Evolutionary conservation across 2,888 invertebrate genomes (phyloP).

Genomic region (Cheilosia urbana): DNA sequence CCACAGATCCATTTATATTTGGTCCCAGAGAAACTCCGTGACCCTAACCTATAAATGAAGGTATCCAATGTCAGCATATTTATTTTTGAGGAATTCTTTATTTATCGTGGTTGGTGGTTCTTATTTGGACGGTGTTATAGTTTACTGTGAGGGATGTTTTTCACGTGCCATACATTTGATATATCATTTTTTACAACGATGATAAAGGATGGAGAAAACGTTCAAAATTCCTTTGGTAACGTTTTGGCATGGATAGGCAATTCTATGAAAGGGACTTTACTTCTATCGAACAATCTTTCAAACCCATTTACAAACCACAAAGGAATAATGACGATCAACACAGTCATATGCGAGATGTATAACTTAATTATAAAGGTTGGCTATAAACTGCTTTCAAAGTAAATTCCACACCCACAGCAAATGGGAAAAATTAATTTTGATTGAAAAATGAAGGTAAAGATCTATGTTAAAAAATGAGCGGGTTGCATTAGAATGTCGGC

Average conservation of each 20-base stretch:
- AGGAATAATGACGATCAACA: conserved; percentile 25
- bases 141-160: neutral
- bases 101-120: neutral
- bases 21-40: conserved; percentile 38
- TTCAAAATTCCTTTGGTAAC: conserved; percentile 28
- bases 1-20: conserved; percentile 43
- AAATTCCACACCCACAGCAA: neutral
- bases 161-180: conserved; percentile 44
- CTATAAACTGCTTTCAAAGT: neutral
- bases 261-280: conserved; percentile 39
- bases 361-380: conserved; percentile 37
- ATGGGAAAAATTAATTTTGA: conserved; percentile 36
- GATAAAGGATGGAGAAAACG: neutral
- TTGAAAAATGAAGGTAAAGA: conserved; percentile 38
- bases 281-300: neutral
- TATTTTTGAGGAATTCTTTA: conserved; percentile 28
- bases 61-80: conserved; percentile 45
- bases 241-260: conserved; percentile 36
- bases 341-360: conserved; percentile 37
- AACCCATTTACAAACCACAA: conserved; percentile 19
- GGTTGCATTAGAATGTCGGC: conserved; percentile 18
- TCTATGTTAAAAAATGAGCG: conserved; percentile 24
- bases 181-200: neutral
- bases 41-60: conserved; percentile 38
- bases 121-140: no score